A percentile compares a stretch with the other conserved stretches of the same genome.
Conservation (phyloP, 2,888 invertebrate genomes). For the Cephus sareptanus region DNA sequence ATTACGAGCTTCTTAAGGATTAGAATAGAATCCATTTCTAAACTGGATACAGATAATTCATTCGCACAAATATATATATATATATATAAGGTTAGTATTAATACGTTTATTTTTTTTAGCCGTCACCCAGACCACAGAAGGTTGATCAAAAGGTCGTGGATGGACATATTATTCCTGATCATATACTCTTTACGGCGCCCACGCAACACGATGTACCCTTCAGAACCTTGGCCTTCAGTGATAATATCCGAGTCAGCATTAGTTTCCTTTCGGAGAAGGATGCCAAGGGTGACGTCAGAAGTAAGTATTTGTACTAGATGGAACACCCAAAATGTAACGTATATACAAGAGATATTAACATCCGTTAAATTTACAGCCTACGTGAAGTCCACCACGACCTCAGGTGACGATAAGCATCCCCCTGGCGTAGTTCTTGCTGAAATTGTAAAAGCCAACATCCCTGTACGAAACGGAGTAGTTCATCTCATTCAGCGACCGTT, state of each 20-base stretch:
- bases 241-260: conserved; percentile 85
- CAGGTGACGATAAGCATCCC: conserved; percentile 81
- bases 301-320: conserved; percentile 61
- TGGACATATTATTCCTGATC: conserved; percentile 89
- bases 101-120: conserved; percentile 64
- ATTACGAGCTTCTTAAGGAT: background rate
- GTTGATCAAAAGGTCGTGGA: conserved; percentile 88
- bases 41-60: background rate
- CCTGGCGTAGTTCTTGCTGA: conserved; percentile 88
- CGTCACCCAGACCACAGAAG: conserved; percentile 76
- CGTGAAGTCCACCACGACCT: conserved; percentile 85
- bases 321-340: background rate
- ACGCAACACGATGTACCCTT: conserved; percentile 80
- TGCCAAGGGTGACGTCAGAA: conserved; percentile 71
- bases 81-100: background rate
- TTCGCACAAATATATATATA: background rate
- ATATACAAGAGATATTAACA: background rate
- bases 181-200: conserved; percentile 88
- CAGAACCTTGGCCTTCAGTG: conserved; percentile 84
- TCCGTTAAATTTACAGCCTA: conserved; percentile 71
- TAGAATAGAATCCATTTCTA: background rate
- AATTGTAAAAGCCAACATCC: conserved; percentile 90
- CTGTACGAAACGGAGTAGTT: conserved; percentile 91
- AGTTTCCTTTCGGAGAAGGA: conserved; percentile 81
- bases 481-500: conserved; percentile 92